Evolutionary conservation across 2,888 invertebrate genomes (phyloP).

Genomic region (Tuta absoluta): DNA sequence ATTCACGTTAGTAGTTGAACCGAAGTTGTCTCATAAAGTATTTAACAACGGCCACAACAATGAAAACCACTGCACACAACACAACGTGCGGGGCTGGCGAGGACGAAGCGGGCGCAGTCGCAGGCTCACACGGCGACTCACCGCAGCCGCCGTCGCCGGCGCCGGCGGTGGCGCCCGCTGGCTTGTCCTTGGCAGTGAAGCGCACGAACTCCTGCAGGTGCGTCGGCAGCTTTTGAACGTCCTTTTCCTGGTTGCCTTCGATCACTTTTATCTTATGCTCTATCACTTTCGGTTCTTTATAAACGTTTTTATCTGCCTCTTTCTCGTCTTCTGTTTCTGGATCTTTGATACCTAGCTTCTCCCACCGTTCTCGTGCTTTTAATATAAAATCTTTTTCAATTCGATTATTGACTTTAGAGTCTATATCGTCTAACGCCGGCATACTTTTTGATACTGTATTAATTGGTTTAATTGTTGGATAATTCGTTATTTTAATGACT

Average conservation of each 20-base stretch:
- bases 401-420: constrained; percentile 72
- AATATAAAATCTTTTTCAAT: constrained; percentile 90
- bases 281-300: constrained; percentile 68
- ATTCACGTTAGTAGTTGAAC: constrained; percentile 48
- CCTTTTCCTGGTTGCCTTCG: constrained; percentile 83
- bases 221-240: constrained; percentile 84
- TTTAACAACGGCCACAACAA: constrained; percentile 71
- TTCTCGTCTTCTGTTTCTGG: constrained; percentile 83
- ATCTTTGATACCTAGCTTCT: constrained; percentile 85
- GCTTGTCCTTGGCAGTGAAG: constrained; percentile 78
- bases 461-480: constrained; percentile 49
- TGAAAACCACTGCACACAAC: constrained; percentile 74
- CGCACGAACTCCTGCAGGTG: constrained; percentile 90
- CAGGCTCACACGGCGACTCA: constrained; percentile 57
- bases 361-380: constrained; percentile 86
- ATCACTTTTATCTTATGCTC: constrained; percentile 83
- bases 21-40: constrained; percentile 64
- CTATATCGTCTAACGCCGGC: constrained; percentile 59
- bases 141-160: constrained; percentile 72
- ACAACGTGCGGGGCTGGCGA: constrained; percentile 68
- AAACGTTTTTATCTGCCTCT: constrained; percentile 58
- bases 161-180: constrained; percentile 78
- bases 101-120: constrained; percentile 36
- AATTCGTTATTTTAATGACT: constrained; percentile 88
- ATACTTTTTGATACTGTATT: constrained; percentile 64